Base-by-base conservation (phyloP, 1,140 invertebrate genomes). In the Bombus affinis region DNA sequence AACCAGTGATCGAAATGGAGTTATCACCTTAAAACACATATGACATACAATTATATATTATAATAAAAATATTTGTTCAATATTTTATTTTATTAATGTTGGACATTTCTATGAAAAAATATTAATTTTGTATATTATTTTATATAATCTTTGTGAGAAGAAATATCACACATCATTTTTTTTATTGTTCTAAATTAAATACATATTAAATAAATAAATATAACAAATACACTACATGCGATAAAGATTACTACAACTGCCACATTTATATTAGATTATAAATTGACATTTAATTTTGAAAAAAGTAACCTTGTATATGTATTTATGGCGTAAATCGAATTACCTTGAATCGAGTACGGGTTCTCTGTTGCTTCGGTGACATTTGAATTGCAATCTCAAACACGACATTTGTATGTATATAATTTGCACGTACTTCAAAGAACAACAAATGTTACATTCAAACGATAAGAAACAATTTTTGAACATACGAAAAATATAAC, bases 1-100 rank as follows among this genome's bases (percentile, higher is more conserved):
- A 86, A 98, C 97, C 87, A 99, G 94, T 81, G 97, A 97, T 86
- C 98, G 96, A 92, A 97, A 97, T 35, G 98, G 97, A 92, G 98
- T 98, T 94, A 98, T 98, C 92, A 98, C 97, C 98, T 98, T 94
- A 0, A 93, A 96, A 93, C 86, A 92, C 89, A 92, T 35, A 81
- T 47, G 18, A 62, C 59, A 62, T 53, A 53, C 6, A 53, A 53
- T 53, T 53, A 53, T 53, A 70, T 71, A 28, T 71, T 37, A 2
- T 71, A 28, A 71, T 13, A 13, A 42, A 32, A 32, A 2, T 66
- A 66, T 65, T n/a, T 65, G n/a, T n/a, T 65, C 18, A n/a, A 32
- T 32, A 65, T 74, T 13, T 35, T 53, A 32, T 28, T 25, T 25
- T 3, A 28, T 28, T 32, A 74, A 25, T 13, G n/a, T 32, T 32